These are phyloP conservation scores for Lepidotrigona ventralis DNA, from an alignment of 1,140 invertebrate species.

Conservation along the genomic window DNA sequence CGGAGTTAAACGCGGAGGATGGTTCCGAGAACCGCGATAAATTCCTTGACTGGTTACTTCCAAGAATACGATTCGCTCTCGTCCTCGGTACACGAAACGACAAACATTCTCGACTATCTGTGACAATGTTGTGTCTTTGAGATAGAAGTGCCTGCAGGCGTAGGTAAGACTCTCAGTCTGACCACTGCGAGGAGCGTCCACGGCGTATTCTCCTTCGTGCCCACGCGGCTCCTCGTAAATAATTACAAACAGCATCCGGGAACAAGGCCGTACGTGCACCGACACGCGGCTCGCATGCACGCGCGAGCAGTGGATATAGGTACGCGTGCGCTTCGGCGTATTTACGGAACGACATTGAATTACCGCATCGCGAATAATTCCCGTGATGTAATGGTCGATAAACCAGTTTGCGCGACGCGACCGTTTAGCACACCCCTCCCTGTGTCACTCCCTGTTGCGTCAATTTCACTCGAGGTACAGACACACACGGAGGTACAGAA, in stretches of 20 bases:
- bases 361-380: conserved; percentile 46
- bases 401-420: conserved; percentile 58
- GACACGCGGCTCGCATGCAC: conserved; percentile 20
- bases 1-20: not conserved
- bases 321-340: conserved; percentile 12
- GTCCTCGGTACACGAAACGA: conserved; percentile 22
- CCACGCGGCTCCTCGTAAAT: conserved; percentile 59
- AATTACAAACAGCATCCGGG: conserved; percentile 57
- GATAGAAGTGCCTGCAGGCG: conserved; percentile 32
- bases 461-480: not conserved
- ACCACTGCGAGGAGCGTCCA: not conserved
- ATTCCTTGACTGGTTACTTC: conserved; percentile 12
- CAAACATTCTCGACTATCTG: conserved; percentile 34
- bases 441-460: not conserved
- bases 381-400: conserved; percentile 62
- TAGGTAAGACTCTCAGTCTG: conserved; percentile 3
- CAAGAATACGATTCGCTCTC: conserved; percentile 24
- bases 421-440: conserved; percentile 32
- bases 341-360: conserved; percentile 53
- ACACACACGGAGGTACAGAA: no score
- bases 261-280: conserved; percentile 38
- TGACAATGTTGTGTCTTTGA: conserved; percentile 41
- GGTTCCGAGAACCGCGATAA: conserved; percentile 27
- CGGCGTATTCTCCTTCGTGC: conserved; percentile 37
- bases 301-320: not conserved